phyloP scores from a whole-genome alignment of 2,888 invertebrate species.

The Sinohyriopsis cumingii region DNA sequence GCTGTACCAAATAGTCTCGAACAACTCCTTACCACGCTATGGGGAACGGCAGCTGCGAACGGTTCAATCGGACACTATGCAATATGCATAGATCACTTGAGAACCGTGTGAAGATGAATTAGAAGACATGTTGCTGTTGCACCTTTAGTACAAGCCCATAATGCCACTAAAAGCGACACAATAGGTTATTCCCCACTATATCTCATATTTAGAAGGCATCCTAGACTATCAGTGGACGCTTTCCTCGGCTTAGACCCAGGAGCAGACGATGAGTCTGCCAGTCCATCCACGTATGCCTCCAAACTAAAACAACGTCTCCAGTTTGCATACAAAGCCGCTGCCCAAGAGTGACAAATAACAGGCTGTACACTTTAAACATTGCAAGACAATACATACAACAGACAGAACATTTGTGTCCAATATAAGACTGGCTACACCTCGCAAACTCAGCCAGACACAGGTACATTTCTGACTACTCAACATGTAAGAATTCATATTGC shows the following conservation, averaged over 20 bases:
- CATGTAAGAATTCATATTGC: too few species aligned
- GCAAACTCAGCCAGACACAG: too few species aligned
- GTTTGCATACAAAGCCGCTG: too few species aligned
- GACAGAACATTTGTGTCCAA: too few species aligned
- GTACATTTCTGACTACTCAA: too few species aligned
- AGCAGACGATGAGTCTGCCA: neutral
- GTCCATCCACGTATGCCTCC: too few species aligned
- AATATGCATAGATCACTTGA: slow-evolving; percentile 17
- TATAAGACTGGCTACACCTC: too few species aligned
- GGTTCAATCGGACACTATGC: slow-evolving; percentile 20
- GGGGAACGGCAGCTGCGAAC: slow-evolving; percentile 18
- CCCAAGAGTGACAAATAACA: too few species aligned
- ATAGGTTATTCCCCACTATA: slow-evolving; percentile 14
- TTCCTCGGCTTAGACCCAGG: neutral
- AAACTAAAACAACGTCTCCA: too few species aligned
- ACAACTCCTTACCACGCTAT: slow-evolving; percentile 21
- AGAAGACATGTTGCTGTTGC: slow-evolving; percentile 4
- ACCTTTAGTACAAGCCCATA: slow-evolving; percentile 14
- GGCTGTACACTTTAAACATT: too few species aligned
- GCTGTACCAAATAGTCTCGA: slow-evolving; percentile 8
- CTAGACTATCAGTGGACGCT: slow-evolving; percentile 14
- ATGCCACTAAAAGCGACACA: slow-evolving; percentile 15
- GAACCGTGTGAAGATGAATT: slow-evolving; percentile 9
- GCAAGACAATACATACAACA: too few species aligned
- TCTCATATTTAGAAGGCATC: slow-evolving; percentile 19